These are phyloP conservation scores for Cydia splendana DNA, from an alignment of 1,140 invertebrate genomes.

Conservation along the genomic window DNA sequence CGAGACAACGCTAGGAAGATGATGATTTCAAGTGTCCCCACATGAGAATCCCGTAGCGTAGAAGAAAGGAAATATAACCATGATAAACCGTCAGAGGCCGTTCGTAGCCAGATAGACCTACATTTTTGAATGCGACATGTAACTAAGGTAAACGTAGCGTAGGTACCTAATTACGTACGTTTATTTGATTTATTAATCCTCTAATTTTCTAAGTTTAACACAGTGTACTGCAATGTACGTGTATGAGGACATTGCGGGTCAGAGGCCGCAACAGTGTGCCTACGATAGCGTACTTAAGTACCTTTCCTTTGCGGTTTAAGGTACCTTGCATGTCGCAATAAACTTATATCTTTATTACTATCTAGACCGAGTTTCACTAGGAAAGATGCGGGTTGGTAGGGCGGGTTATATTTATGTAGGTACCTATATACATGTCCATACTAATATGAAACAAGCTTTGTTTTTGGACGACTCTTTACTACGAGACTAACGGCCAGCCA, in stretches of 20 bases:
- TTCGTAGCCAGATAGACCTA: too few species aligned
- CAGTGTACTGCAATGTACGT: background rate
- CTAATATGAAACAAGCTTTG: too few species aligned
- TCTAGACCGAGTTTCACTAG: constrained; percentile 19
- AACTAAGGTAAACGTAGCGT: background rate
- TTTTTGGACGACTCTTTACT: too few species aligned
- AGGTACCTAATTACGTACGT: too few species aligned
- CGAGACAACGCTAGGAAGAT: too few species aligned
- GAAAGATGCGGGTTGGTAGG: background rate
- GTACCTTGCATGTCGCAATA: constrained; percentile 21
- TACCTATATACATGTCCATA: background rate
- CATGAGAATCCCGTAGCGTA: background rate
- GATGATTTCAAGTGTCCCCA: background rate
- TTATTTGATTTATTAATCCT: background rate
- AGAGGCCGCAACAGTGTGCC: background rate
- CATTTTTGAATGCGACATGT: too few species aligned
- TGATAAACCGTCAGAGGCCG: too few species aligned
- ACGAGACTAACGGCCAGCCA: too few species aligned
- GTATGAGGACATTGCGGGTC: background rate
- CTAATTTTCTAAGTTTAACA: background rate
- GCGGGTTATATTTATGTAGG: background rate
- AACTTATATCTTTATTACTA: constrained; percentile 28
- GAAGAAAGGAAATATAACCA: background rate
- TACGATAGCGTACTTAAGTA: background rate
- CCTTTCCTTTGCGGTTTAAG: constrained; percentile 20